Base-by-base conservation (phyloP, 2,113 vertebrate species). In the Hippoglossus stenolepis region DNA sequence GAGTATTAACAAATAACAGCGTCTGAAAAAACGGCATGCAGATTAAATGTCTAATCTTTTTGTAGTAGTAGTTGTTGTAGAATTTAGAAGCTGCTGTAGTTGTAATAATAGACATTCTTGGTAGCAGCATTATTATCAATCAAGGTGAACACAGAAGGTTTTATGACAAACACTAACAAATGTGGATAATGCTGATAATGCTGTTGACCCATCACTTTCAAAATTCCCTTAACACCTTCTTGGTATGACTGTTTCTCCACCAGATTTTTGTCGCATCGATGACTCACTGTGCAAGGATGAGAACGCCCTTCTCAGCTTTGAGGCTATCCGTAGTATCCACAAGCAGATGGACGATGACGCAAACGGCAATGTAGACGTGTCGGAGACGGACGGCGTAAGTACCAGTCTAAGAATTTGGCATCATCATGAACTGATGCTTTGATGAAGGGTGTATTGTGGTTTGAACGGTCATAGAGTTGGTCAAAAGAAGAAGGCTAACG, bases 291-390 rank as follows among this genome's bases (percentile, higher is more conserved):
- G 98, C 91, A 94, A 96, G 10, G 94, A 96, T 10, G 96, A 97
- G 56, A 98, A 97, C 0, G 94, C 93, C 81, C 79, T 95, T 85
- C 96, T 98, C 75, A 97, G 96, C 93, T 99, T 96, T 2, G 97
- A 98, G 77, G 96, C 97, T 0, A 96, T 99, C 69, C 94, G 97
- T 78, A 97, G 87, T 88, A 99, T 99, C 91, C 97, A 99, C 93
- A 99, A 99, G 62, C 96, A 97, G 93, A 98, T 99, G 97, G 98
- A 99, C 0, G 97, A 99, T 2, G 98, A 99, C 0, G 97, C 96
- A 88, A 99, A 99, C 3, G 98, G 98, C 70, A 97, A 97, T 2
- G 97, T 99, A 73, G 97, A 99, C 0, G 96, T 98, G 21, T 85
- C 87, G 67, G 97, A 99, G 93, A 99, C 97, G 0, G 97, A 98